These are phyloP conservation scores for Galemys pyrenaicus DNA, from an alignment of 2,113 vertebrate species.

Conservation along the genomic window DNA sequence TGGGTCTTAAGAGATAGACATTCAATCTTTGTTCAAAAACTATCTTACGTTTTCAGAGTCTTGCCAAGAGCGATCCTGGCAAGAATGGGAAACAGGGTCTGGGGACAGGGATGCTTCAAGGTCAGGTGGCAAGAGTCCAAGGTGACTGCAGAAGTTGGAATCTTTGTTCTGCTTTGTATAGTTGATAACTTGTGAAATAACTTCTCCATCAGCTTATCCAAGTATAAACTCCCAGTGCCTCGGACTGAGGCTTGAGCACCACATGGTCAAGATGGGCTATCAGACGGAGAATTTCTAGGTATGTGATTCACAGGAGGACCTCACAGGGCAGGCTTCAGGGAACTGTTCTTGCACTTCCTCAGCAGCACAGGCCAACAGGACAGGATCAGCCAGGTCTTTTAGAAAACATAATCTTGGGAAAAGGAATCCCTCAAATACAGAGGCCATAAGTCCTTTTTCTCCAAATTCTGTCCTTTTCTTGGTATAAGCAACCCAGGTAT, in stretches of 20 bases:
- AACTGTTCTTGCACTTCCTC: background rate
- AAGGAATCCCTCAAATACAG: background rate
- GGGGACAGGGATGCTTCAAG: background rate
- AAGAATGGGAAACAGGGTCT: background rate
- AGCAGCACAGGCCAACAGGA: background rate
- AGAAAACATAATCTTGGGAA: background rate
- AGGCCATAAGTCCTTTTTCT: background rate
- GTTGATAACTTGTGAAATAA: background rate
- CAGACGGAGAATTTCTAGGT: background rate
- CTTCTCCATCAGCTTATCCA: background rate
- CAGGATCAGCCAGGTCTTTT: background rate
- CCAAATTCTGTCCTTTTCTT: background rate
- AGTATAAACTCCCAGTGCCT: background rate
- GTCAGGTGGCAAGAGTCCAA: background rate
- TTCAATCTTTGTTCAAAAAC: constrained; percentile 22
- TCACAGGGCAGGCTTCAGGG: background rate
- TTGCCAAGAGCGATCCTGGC: background rate
- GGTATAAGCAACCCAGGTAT: background rate
- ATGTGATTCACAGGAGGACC: background rate
- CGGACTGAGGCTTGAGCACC: background rate
- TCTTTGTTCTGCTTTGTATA: background rate
- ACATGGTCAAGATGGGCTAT: background rate
- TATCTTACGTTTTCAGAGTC: background rate
- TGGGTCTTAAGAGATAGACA: background rate
- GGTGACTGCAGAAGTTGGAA: background rate